Evolutionary conservation across 2,797 vertebrate genomes (phyloP).

Genomic region (Eulemur rubriventer): DNA sequence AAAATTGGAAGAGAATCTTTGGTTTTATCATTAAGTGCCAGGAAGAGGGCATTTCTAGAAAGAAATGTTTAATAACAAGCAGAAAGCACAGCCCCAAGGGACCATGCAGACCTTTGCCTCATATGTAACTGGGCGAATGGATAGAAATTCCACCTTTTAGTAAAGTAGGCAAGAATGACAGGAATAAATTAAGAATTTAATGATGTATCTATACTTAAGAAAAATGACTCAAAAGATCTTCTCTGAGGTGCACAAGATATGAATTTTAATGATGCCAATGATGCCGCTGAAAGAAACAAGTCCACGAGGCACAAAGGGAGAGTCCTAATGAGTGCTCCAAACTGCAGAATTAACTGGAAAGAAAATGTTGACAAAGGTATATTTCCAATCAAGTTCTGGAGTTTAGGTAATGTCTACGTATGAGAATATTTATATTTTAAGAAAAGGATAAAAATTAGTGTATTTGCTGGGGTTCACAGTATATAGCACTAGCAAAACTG

Average conservation of each 20-base stretch:
- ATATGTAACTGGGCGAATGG: background rate
- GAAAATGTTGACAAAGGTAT: slow-evolving; percentile 41
- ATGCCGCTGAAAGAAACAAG: background rate
- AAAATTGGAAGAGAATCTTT: background rate
- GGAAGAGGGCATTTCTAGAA: slow-evolving; percentile 18
- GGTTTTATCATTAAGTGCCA: slow-evolving; percentile 45
- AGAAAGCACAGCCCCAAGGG: slow-evolving; percentile 4
- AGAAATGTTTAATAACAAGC: slow-evolving; percentile 17
- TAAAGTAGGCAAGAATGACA: background rate
- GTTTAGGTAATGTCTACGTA: slow-evolving; percentile 5
- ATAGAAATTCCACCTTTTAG: background rate
- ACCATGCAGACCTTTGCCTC: background rate
- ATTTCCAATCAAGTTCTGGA: background rate
- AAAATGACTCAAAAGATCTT: slow-evolving; percentile 4
- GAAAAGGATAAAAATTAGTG: background rate
- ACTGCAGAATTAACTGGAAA: slow-evolving; percentile 16
- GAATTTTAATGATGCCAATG: slow-evolving; percentile 20
- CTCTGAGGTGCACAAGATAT: background rate
- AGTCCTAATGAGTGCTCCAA: background rate
- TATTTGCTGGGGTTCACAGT: background rate
- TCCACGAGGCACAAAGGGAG: background rate
- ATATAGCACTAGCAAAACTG: background rate
- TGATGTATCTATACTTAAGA: background rate
- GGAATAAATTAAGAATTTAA: slow-evolving; percentile 33
- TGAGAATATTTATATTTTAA: background rate